phyloP scores from a whole-genome alignment of 2,113 vertebrate genomes.

The Neolamprologus devosi region DNA sequence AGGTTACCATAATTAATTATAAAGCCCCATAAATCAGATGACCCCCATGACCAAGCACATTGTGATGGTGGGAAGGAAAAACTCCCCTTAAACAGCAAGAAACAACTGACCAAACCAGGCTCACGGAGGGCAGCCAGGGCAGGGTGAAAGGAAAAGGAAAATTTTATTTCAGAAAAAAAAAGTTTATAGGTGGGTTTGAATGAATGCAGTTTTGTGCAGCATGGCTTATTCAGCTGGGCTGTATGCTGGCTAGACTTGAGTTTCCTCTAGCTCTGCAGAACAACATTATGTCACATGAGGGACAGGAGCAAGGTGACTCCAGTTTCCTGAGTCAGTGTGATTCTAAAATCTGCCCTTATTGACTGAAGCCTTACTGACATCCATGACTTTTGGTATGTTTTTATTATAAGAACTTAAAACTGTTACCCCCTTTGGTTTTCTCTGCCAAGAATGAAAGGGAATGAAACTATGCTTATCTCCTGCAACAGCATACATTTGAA shows the following conservation, averaged over 20 bases:
- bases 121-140: not conserved
- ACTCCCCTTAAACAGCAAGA: not conserved
- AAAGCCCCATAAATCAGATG: not conserved
- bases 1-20: not conserved
- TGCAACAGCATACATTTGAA: not conserved
- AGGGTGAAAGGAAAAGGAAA: not conserved
- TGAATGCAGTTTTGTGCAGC: not conserved
- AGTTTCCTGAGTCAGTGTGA: not conserved
- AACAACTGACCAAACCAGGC: not conserved
- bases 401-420: not conserved
- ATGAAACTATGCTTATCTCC: not conserved
- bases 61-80: not conserved
- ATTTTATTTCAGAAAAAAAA: fast-evolving
- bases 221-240: not conserved
- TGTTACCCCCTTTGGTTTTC: not conserved
- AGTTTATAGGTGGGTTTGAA: not conserved
- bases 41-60: not conserved
- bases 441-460: not conserved
- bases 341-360: not conserved
- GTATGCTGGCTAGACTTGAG: not conserved
- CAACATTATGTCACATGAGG: not conserved
- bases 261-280: not conserved
- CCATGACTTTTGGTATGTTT: not conserved
- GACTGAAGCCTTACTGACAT: not conserved
- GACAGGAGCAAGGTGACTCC: not conserved